These are phyloP conservation scores for Agrochola litura DNA, from an alignment of 2,888 invertebrate genomes.

Conservation along the genomic window DNA sequence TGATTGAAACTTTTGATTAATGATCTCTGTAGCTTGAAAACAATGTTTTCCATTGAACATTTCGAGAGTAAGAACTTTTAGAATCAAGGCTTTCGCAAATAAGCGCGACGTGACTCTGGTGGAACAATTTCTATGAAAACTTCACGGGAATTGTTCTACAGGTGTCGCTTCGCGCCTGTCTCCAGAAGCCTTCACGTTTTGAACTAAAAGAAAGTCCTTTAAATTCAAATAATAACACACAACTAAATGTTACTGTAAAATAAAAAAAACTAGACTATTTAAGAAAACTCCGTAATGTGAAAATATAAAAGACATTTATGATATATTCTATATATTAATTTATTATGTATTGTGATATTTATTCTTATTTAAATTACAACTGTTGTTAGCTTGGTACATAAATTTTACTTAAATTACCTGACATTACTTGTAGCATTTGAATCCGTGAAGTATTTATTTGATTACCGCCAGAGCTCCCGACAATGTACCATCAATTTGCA, in stretches of 20 bases:
- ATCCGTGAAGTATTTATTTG: constrained; percentile 54
- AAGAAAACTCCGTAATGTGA: background rate
- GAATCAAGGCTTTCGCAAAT: background rate
- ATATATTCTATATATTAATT: no score
- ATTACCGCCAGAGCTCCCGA: constrained; percentile 53
- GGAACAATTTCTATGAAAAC: no score
- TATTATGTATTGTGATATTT: background rate
- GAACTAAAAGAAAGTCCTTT: background rate
- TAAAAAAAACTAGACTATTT: constrained; percentile 3
- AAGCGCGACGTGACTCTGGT: no score
- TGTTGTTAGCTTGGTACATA: constrained; percentile 14
- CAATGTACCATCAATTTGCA: constrained; percentile 66
- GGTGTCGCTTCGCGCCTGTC: no score
- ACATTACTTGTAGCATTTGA: constrained; percentile 30
- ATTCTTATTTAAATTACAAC: constrained; percentile 9
- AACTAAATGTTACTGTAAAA: constrained; percentile 25
- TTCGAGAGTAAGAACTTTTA: background rate
- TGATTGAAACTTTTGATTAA: constrained; percentile 19
- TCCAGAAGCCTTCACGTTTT: background rate
- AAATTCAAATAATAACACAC: background rate
- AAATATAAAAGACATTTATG: background rate
- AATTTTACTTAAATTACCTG: constrained; percentile 21
- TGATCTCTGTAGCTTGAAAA: background rate
- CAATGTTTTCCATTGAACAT: background rate
- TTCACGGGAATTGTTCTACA: no score